Evolutionary conservation across 2,113 vertebrate species (phyloP), one percentile per base, ranked within the genome.

Genomic region (Leiothrix lutea): DNA sequence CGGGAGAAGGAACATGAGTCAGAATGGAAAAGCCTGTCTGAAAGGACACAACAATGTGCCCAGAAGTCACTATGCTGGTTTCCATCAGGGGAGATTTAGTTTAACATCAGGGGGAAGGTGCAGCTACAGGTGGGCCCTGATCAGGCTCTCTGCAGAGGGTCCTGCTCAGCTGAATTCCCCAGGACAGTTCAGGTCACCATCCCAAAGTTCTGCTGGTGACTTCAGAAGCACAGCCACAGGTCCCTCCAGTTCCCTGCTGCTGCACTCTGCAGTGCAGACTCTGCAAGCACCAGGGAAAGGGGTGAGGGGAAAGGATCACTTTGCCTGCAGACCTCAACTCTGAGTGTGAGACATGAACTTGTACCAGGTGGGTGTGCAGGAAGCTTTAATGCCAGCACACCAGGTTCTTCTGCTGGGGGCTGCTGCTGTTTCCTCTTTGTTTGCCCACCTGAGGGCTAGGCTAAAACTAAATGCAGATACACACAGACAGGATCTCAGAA

Each of bases 361-460:
- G 75, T 26, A 29, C 75, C 54, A 69, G 51, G 62, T 48, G 80
- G 58, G 40, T 80, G 91, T 60, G 54, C 54, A 73, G 71, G 66
- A 90, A 72, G 58, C 31, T 45, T 25, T 64, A 48, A 47, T 45
- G 26, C 57, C 80, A 85, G 81, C 61, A 90, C 61, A 60, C 33
- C 35, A 75, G 44, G 53, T 67, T 72, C 70, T 75, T 69, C 79
- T 88, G 11, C 47, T 73, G 60, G 65, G 50, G 38, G 36, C 40
- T 94, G 85, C 61, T 73, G 53, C n/a, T 84, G 54, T 62, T 88
- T 82, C 62, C 75, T 90, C 61, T 69, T 53, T 12, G 40, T 45
- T 83, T 86, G 80, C 67, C 48, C 62, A 56, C 60, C 7, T 38
- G 40, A 94, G 22, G 57, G 48, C 26, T 17, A 21, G 5, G 40